Evolutionary conservation across 2,113 vertebrate genomes (phyloP).

Genomic region (Numenius arquata): DNA sequence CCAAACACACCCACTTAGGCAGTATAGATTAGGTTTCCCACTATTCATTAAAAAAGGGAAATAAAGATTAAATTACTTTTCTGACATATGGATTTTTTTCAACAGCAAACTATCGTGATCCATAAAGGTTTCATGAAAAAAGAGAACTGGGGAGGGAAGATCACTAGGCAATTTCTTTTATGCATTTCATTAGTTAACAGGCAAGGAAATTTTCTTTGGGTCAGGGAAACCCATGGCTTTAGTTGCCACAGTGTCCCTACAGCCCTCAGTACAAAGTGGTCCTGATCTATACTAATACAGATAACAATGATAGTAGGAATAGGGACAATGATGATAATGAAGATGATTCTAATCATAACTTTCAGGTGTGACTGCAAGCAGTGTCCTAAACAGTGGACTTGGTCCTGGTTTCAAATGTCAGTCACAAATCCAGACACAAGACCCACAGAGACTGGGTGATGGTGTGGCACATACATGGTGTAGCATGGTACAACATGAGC

Average conservation of each 20-base stretch:
- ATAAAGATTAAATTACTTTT: conserved; percentile 1
- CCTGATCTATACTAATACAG: background rate
- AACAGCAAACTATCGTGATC: background rate
- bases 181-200: background rate
- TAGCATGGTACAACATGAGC: background rate
- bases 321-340: background rate
- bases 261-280: background rate
- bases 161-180: background rate
- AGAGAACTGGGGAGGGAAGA: background rate
- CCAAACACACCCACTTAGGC: conserved; percentile 42
- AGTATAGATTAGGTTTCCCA: background rate
- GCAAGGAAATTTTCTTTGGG: background rate
- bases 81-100: background rate
- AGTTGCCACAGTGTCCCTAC: background rate
- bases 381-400: background rate
- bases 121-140: background rate
- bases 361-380: background rate
- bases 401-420: background rate
- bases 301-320: background rate
- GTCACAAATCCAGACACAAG: background rate
- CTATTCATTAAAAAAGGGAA: background rate
- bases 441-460: background rate
- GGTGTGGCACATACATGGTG: background rate
- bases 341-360: background rate
- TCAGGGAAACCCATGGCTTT: background rate